Percentiles rank a stretch among this genome's conserved stretches.
Evolutionary conservation across 2,797 vertebrate species (phyloP).

Genomic region (Sus cebifrons): DNA sequence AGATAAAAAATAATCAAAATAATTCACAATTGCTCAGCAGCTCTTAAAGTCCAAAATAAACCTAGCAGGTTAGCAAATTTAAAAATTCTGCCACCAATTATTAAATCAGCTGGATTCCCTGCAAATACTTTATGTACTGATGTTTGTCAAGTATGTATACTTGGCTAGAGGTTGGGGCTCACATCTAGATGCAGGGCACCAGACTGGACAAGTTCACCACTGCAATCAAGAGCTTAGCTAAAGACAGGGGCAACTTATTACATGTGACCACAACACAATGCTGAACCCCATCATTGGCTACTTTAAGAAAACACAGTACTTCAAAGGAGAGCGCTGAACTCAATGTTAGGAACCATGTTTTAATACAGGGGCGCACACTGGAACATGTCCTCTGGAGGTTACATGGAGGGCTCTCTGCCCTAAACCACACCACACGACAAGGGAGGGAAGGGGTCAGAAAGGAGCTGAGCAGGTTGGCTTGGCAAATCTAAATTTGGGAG

Average conservation of each 20-base stretch:
- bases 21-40: constrained; percentile 46
- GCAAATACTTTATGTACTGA: constrained; percentile 82
- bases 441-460: background rate
- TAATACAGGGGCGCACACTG: background rate
- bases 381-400: rapidly evolving
- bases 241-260: background rate
- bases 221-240: background rate
- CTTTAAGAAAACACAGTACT: background rate
- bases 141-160: constrained; percentile 82
- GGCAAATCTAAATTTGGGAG: background rate
- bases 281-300: background rate
- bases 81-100: constrained; percentile 74
- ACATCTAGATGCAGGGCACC: background rate
- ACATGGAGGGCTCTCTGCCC: background rate
- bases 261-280: background rate
- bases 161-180: background rate
- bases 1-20: constrained; percentile 34
- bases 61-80: constrained; percentile 58
- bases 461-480: background rate
- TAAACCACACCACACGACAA: rapidly evolving
- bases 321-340: background rate
- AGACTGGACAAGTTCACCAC: background rate
- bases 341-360: background rate
- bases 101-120: constrained; percentile 45
- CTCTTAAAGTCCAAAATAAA: constrained; percentile 72